Conservation (phyloP, 2,888 invertebrate species). For the Macrosoma leucophasiata region DNA sequence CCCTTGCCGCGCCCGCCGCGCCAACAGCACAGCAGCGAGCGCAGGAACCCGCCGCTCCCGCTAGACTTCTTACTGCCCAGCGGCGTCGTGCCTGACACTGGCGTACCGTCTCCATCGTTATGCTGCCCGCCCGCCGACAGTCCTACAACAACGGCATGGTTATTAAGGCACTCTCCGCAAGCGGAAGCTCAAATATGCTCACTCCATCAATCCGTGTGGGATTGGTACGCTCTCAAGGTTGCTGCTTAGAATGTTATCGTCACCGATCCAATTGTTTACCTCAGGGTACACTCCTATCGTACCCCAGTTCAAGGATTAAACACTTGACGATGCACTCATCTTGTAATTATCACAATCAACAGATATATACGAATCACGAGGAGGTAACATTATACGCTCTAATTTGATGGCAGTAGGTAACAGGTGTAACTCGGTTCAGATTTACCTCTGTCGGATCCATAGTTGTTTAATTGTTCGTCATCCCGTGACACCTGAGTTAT, state of each 20-base stretch:
- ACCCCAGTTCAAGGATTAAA: conserved; percentile 35
- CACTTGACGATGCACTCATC: conserved; percentile 36
- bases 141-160: conserved; percentile 63
- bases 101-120: conserved; percentile 70
- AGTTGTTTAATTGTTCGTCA: conserved; percentile 96
- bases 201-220: conserved; percentile 32
- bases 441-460: conserved; percentile 94
- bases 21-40: conserved; percentile 91
- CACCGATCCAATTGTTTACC: conserved; percentile 68
- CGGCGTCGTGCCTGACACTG: conserved; percentile 67
- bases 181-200: conserved; percentile 32
- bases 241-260: conserved; percentile 55
- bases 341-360: conserved; percentile 42
- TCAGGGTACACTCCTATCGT: conserved; percentile 42
- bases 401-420: conserved; percentile 71
- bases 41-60: conserved; percentile 83
- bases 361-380: conserved; percentile 56
- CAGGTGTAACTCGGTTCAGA: conserved; percentile 72
- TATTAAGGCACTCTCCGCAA: conserved; percentile 29
- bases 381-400: conserved; percentile 71
- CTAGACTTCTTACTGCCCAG: conserved; percentile 64
- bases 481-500: conserved; percentile 98
- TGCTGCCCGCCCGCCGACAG: conserved; percentile 74
- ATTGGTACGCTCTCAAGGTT: conserved; percentile 61
- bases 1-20: conserved; percentile 78